Base-by-base conservation (phyloP, 2,888 invertebrate genomes). In the Synergus japonicus region DNA sequence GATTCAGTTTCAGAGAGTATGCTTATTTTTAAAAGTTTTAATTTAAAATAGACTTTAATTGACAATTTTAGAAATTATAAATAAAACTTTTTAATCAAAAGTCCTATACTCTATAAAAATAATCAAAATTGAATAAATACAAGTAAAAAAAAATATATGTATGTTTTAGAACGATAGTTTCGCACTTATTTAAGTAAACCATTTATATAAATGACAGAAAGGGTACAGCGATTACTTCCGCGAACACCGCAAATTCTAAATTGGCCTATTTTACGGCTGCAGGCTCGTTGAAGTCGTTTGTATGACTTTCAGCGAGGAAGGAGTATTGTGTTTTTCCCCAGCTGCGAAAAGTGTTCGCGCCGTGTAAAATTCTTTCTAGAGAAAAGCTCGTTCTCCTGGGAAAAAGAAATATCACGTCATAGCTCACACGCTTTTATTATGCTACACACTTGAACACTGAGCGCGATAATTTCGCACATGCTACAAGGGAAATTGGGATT, bases 401-500 rank as follows among this genome's bases (percentile, higher is more conserved):
- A 73, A 73, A 73, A 37, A 73, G 54, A 41, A 73, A 73, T 73
- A 73, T 78, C 65, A 80, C 81, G 80, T 79, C 81, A 80, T 83
- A 81, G 78, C 78, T 78, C 76, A 79, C 78, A 78, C 77, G 76
- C 76, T 69, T 85, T 87, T 84, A 85, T 83, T 85, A 83, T 80
- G 76, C 79, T 79, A 83, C 82, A 80, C 86, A 84, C 84, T 81
- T 66, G 78, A 82, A 80, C 79, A 76, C 77, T 82, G 54, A 77
- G 83, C 83, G 76, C 84, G 84, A 86, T 85, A 84, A 87, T 77
- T 79, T 81, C 66, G 80, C 79, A 83, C 83, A 82, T 80, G 84
- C 80, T 65, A 79, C 80, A 78, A 37, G 76, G 78, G 82, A 78
- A 81, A 82, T 84, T 82, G 82, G 78, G 80, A 79, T 77, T 83